Conservation (phyloP, 2,797 vertebrate species). For the Strix occidentalis region DNA sequence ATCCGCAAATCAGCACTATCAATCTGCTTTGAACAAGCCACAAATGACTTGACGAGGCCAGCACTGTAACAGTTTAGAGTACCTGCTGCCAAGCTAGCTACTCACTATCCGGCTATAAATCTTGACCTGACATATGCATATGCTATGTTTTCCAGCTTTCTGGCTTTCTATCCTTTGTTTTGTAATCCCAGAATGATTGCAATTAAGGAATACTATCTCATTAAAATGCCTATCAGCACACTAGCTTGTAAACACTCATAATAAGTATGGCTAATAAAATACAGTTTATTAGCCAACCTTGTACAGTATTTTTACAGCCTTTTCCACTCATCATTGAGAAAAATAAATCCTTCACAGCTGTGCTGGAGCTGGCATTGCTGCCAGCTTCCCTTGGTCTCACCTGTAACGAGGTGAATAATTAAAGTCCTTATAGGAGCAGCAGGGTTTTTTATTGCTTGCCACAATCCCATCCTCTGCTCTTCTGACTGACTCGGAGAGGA, state of each 20-base stretch:
- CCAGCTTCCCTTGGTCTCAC: conserved; percentile 36
- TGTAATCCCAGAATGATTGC: conserved; percentile 35
- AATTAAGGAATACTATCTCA: conserved; percentile 29
- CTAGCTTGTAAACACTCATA: conserved; percentile 44
- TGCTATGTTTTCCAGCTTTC: conserved; percentile 50
- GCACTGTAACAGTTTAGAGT: conserved; percentile 11
- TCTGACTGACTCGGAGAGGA: conserved; percentile 1
- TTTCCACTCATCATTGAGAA: conserved; percentile 39
- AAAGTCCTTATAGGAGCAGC: conserved; percentile 20
- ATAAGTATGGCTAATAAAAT: conserved; percentile 51
- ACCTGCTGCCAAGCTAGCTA: conserved; percentile 58
- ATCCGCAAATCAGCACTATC: conserved; percentile 3
- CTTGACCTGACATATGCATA: conserved; percentile 52
- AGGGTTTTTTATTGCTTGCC: conserved; percentile 31
- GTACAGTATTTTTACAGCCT: conserved; percentile 26
- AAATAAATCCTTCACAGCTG: conserved; percentile 45
- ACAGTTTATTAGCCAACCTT: conserved; percentile 46
- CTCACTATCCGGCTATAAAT: conserved; percentile 63
- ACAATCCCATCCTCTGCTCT: not conserved
- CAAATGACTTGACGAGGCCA: conserved; percentile 41
- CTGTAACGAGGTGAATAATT: conserved; percentile 48
- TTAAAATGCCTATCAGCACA: conserved; percentile 34
- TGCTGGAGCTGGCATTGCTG: not conserved
- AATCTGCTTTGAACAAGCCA: conserved; percentile 67
- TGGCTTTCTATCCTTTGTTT: conserved; percentile 2